phyloP scores from a whole-genome alignment of 2,113 vertebrate genomes.

The Capricornis sumatraensis region DNA sequence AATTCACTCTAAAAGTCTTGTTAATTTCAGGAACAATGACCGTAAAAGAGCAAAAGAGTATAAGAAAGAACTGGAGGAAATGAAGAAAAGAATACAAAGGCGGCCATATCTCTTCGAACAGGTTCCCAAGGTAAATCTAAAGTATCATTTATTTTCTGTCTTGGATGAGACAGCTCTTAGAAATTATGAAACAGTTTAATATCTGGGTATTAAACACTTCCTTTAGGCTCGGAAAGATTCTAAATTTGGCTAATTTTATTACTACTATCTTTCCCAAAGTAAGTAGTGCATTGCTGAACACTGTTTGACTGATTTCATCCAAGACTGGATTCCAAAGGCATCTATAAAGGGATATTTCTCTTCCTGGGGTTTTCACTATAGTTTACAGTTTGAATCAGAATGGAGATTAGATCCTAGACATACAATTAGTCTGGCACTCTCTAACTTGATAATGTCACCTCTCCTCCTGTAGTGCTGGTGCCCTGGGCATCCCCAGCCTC shows the following conservation, averaged over 20 bases:
- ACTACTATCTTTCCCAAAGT: background rate
- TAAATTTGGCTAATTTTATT: slow-evolving; percentile 24
- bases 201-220: slow-evolving; percentile 31
- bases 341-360: background rate
- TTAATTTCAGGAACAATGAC: slow-evolving; percentile 86
- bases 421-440: background rate
- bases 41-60: slow-evolving; percentile 89
- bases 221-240: background rate
- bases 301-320: background rate
- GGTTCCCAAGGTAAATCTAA: slow-evolving; percentile 83
- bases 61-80: slow-evolving; percentile 89
- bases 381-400: background rate
- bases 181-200: background rate
- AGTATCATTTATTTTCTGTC: background rate
- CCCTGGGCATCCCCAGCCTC: background rate
- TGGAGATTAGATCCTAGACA: background rate
- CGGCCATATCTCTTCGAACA: slow-evolving; percentile 94
- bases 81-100: slow-evolving; percentile 87
- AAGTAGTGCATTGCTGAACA: background rate
- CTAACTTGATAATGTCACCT: background rate
- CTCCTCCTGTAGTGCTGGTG: background rate
- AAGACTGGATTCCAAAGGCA: background rate
- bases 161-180: background rate
- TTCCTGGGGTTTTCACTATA: background rate
- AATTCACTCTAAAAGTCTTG: slow-evolving; percentile 41